Base-by-base conservation (phyloP, 2,888 invertebrate genomes). In the Eremobia ochroleuca region DNA sequence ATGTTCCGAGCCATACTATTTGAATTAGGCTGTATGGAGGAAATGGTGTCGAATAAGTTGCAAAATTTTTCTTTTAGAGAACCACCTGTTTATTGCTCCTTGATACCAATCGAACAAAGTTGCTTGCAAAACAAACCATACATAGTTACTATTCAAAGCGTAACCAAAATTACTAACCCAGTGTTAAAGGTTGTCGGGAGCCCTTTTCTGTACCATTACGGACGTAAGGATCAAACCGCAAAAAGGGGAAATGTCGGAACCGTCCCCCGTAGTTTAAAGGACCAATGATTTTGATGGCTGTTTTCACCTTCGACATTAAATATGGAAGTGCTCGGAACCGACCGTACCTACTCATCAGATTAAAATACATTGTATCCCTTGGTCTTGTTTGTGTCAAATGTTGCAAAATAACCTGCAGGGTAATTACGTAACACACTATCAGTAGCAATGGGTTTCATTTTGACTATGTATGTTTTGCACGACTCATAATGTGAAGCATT, bases 211-310 rank as follows among this genome's bases (percentile, higher is more conserved):
- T 68, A 59, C 68, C 61, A 62, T 68, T 61, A 55, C 52, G 58
- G 25, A 52, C 18, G 52, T 46, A 77, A 34, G 25, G 55, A 65
- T n/a, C 13, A 52, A 69, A 74, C 81, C 77, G 6, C 72, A 80
- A 68, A 66, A 77, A 43, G n/a, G 25, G 66, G 46, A 37, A 59
- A 70, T 73, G 69, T 75, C 72, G 49, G 31, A 76, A 40, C 52
- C 52, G n/a, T 64, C 65, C 18, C 31, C 9, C 4, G 18, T 62
- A 52, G 46, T 72, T 62, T 59, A 66, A 49, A 67, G 55, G 67
- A 61, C 25, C 43, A 71, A 70, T 83, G 70, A 67, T 76, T 73
- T 58, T 37, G 64, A 43, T 31, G 18, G 69, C 49, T 28, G 28
- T 61, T 73, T 25, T 43, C 34, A 3, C 58, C 15, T 49, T 52